Conservation (phyloP, 2,888 invertebrate species). For the Amblyteles armatorius region DNA sequence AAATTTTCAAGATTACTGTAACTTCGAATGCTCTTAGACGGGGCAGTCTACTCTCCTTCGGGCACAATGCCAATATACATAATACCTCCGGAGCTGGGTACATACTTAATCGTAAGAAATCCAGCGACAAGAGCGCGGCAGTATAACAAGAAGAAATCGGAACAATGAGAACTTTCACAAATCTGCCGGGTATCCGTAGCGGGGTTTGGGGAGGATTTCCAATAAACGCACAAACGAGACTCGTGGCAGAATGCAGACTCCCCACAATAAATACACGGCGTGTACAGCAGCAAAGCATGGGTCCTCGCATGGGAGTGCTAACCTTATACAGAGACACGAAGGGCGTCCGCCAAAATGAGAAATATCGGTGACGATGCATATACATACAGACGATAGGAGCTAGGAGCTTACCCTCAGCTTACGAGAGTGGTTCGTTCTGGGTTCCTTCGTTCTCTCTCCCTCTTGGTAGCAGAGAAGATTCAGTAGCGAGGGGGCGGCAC, state of each 20-base stretch:
- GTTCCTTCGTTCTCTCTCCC: not conserved
- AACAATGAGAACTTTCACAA: conserved; percentile 64
- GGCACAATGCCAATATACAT: conserved; percentile 18
- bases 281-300: conserved; percentile 23
- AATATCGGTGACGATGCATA: conserved; percentile 57
- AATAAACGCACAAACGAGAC: conserved; percentile 61
- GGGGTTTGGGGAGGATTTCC: conserved; percentile 5
- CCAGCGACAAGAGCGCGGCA: conserved; percentile 17
- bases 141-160: conserved; percentile 52
- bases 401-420: conserved; percentile 19
- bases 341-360: conserved; percentile 56
- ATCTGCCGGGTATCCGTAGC: conserved; percentile 26
- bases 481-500: conserved; percentile 65
- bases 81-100: not conserved
- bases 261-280: conserved; percentile 28
- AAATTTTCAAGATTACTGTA: not conserved
- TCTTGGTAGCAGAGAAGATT: conserved; percentile 32
- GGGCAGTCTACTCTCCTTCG: conserved; percentile 20
- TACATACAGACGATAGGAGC: conserved; percentile 44
- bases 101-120: conserved; percentile 14
- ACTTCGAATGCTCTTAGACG: not conserved
- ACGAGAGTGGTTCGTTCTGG: conserved; percentile 30
- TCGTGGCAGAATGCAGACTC: conserved; percentile 28
- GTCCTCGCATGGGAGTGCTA: not conserved
- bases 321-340: conserved; percentile 26